These are phyloP conservation scores for Poecilia picta DNA, from an alignment of 2,797 vertebrate genomes.

Conservation along the genomic window DNA sequence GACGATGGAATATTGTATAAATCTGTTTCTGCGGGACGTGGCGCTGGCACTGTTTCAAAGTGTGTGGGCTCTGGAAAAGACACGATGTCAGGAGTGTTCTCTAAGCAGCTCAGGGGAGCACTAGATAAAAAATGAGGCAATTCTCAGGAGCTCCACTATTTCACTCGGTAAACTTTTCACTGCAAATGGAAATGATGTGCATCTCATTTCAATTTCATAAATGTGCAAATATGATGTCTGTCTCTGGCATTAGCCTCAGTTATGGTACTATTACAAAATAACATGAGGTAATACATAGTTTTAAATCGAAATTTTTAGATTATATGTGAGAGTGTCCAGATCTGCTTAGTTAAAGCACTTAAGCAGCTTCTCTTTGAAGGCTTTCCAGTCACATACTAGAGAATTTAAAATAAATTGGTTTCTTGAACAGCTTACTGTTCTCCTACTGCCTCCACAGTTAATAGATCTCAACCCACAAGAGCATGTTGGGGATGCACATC, in stretches of 20 bases:
- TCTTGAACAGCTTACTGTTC: not conserved
- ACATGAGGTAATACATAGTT: not conserved
- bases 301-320: slow-evolving; percentile 2
- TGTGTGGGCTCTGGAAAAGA: slow-evolving; percentile 29
- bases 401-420: not conserved
- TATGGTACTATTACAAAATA: not conserved
- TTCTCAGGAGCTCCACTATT: slow-evolving; percentile 18
- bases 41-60: slow-evolving; percentile 18
- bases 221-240: slow-evolving; percentile 3
- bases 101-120: slow-evolving; percentile 29
- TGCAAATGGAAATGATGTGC: slow-evolving; percentile 5
- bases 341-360: not conserved
- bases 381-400: not conserved
- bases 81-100: slow-evolving; percentile 42
- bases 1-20: slow-evolving; percentile 16
- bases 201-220: slow-evolving; percentile 18
- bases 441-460: not conserved
- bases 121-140: slow-evolving; percentile 18
- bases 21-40: slow-evolving; percentile 2
- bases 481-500: not conserved
- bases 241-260: not conserved
- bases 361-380: slow-evolving; percentile 1
- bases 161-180: slow-evolving; percentile 14
- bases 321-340: not conserved
- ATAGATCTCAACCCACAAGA: not conserved